Conservation (phyloP, 2,113 vertebrate genomes). For the Pycnonotus jocosus region DNA sequence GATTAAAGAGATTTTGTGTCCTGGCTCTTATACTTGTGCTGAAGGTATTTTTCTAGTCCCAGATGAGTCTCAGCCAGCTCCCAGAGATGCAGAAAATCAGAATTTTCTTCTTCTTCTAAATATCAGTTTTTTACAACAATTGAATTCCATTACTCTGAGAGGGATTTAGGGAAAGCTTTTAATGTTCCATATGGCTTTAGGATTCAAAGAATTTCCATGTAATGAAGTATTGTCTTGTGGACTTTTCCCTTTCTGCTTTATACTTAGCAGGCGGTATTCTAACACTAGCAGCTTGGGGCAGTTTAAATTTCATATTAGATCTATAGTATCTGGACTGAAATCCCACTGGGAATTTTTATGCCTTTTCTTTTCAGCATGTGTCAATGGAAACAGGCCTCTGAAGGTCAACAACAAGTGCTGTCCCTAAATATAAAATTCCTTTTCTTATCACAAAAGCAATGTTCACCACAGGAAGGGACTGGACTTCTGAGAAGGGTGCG, state of each 20-base stretch:
- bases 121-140: not conserved
- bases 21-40: not conserved
- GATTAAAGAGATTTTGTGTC: not conserved
- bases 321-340: constrained; percentile 25
- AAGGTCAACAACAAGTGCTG: constrained; percentile 42
- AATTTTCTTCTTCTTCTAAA: not conserved
- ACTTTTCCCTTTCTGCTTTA: constrained; percentile 53
- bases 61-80: not conserved
- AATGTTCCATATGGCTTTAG: constrained; percentile 33
- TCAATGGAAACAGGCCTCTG: constrained; percentile 49
- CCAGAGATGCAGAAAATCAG: not conserved
- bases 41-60: not conserved
- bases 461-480: constrained; percentile 40
- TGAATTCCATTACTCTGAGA: constrained; percentile 21
- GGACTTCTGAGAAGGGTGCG: constrained; percentile 48
- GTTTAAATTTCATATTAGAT: constrained; percentile 51
- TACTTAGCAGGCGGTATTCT: constrained; percentile 51
- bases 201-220: constrained; percentile 53
- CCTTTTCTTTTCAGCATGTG: constrained; percentile 51
- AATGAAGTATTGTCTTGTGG: constrained; percentile 53
- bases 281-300: constrained; percentile 32
- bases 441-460: constrained; percentile 37
- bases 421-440: constrained; percentile 62
- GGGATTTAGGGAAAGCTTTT: constrained; percentile 29
- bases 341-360: constrained; percentile 40